Evolutionary conservation across 2,113 vertebrate species (phyloP).

Genomic region (Saimiri boliviensis): DNA sequence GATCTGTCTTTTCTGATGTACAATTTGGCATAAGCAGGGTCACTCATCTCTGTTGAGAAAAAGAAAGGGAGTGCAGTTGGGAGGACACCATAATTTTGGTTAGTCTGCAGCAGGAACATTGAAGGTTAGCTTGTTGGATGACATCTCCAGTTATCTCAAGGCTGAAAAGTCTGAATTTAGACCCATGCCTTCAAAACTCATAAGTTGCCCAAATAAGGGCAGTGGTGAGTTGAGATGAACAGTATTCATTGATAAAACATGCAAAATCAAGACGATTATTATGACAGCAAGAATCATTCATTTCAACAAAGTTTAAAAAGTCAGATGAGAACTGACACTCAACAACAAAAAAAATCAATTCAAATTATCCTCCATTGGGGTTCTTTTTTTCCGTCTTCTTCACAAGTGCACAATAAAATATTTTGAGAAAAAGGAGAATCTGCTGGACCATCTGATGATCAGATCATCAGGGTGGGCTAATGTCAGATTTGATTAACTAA

Average conservation of each 20-base stretch:
- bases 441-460: slow-evolving; percentile 65
- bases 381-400: not conserved
- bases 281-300: not conserved
- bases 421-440: slow-evolving; percentile 64
- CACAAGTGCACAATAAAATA: slow-evolving; percentile 51
- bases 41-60: not conserved
- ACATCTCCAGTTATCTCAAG: not conserved
- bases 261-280: not conserved
- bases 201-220: not conserved
- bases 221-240: not conserved
- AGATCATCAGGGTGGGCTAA: slow-evolving; percentile 55
- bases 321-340: not conserved
- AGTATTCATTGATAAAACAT: accelerated
- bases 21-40: slow-evolving; percentile 1
- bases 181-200: not conserved
- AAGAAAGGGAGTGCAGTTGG: not conserved
- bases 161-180: not conserved
- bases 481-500: slow-evolving; percentile 80
- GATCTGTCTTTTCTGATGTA: not conserved
- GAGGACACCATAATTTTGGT: not conserved
- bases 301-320: not conserved
- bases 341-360: not conserved
- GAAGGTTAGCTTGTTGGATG: not conserved
- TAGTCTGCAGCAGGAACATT: not conserved
- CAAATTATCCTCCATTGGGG: not conserved